phyloP scores from a whole-genome alignment of 2,888 invertebrate species.

The Bombylius discolor region DNA sequence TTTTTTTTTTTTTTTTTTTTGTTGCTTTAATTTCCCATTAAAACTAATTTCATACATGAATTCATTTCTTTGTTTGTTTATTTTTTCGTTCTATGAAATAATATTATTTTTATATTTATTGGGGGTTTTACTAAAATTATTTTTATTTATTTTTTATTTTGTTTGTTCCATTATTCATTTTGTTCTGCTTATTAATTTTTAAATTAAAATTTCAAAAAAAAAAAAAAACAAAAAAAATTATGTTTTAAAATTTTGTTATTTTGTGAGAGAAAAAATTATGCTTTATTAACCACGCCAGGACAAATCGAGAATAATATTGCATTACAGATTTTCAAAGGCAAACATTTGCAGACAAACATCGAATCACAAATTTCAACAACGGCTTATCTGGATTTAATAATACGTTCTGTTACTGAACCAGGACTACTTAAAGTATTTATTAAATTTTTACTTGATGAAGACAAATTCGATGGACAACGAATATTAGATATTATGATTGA shows the following conservation, averaged over 20 bases:
- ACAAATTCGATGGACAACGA: slow-evolving; percentile 71
- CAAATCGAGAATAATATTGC: slow-evolving; percentile 22
- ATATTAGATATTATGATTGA: slow-evolving; percentile 72
- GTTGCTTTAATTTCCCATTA: too few relatives aligned
- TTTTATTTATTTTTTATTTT: neutral
- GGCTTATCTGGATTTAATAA: slow-evolving; percentile 80
- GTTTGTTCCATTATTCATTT: neutral
- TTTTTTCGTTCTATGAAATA: too few relatives aligned
- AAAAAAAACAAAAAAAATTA: neutral
- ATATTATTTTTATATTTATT: too few relatives aligned
- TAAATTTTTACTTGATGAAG: slow-evolving; percentile 66
- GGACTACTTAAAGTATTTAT: slow-evolving; percentile 71
- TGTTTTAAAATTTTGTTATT: neutral
- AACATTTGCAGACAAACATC: slow-evolving; percentile 63
- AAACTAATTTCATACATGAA: too few relatives aligned
- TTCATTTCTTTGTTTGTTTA: too few relatives aligned
- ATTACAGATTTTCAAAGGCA: slow-evolving; percentile 38
- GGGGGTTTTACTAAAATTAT: too few relatives aligned
- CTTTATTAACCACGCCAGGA: slow-evolving; percentile 29
- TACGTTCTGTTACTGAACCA: slow-evolving; percentile 76
- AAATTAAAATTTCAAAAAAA: neutral
- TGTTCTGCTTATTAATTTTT: neutral
- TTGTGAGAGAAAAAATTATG: too few relatives aligned
- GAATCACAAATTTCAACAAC: slow-evolving; percentile 86
- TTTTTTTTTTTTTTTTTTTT: too few relatives aligned